These are phyloP conservation scores for Antedon mediterranea DNA, from an alignment of 53 echinoderm and acorn worm species.

Conservation along the genomic window DNA sequence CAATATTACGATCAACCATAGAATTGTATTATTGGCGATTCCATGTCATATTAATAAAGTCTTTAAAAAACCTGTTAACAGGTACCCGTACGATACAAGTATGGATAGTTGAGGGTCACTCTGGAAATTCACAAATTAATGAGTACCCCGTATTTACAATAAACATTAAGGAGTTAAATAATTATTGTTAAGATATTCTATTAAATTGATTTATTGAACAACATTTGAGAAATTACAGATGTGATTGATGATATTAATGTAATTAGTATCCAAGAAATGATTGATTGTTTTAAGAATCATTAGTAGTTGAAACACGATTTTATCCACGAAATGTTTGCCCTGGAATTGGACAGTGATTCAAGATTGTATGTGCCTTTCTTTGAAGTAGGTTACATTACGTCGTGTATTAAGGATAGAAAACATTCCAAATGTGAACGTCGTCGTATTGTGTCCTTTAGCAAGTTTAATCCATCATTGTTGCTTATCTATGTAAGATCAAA, in stretches of 20 bases:
- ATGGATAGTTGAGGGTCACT: no score
- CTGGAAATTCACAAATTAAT: no score
- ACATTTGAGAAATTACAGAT: background rate
- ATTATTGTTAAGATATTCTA: background rate
- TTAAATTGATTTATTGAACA: background rate
- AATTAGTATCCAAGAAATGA: background rate
- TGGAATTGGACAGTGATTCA: background rate
- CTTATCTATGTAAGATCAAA: background rate
- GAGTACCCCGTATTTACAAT: no score
- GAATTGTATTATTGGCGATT: no score
- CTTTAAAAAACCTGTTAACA: no score
- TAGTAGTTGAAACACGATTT: background rate
- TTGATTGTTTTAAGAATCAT: background rate
- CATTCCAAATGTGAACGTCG: background rate
- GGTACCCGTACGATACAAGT: no score
- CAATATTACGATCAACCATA: no score
- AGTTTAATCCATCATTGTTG: background rate
- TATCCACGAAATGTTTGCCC: background rate
- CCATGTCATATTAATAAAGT: no score
- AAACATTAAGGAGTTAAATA: no score
- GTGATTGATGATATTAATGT: background rate
- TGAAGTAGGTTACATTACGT: background rate
- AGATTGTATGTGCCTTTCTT: background rate
- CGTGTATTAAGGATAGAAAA: background rate
- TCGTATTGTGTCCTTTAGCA: background rate